These are phyloP conservation scores for Percina caprodes DNA, from an alignment of 2,113 vertebrate species.

Conservation along the genomic window DNA sequence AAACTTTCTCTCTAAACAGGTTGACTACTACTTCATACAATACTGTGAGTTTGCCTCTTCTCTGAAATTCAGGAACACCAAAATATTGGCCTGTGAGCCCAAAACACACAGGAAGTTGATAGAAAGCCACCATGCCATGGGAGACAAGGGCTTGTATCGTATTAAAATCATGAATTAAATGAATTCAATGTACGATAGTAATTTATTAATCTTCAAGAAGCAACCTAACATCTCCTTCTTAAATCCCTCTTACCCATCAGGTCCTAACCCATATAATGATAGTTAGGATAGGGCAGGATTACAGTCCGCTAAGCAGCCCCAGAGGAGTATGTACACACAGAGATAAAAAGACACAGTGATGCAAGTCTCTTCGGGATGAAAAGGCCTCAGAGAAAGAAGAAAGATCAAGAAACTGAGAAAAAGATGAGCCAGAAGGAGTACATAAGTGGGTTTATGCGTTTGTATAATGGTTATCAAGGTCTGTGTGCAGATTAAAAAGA, in stretches of 20 bases:
- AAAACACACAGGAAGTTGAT: neutral
- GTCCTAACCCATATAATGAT: neutral
- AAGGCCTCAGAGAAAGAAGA: neutral
- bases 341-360: neutral
- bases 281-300: neutral
- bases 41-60: neutral
- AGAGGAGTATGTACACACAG: neutral
- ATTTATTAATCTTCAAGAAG: neutral
- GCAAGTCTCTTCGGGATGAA: neutral
- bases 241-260: neutral
- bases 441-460: neutral
- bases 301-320: neutral
- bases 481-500: neutral
- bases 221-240: neutral
- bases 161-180: neutral
- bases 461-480: neutral
- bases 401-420: neutral
- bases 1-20: neutral
- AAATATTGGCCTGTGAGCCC: neutral
- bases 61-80: neutral
- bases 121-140: neutral
- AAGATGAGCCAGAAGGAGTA: neutral
- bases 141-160: neutral
- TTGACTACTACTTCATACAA: too few species aligned
- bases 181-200: neutral